Evolutionary conservation across 1,140 invertebrate genomes (phyloP).

Genomic region (Bombus sibiricus): DNA sequence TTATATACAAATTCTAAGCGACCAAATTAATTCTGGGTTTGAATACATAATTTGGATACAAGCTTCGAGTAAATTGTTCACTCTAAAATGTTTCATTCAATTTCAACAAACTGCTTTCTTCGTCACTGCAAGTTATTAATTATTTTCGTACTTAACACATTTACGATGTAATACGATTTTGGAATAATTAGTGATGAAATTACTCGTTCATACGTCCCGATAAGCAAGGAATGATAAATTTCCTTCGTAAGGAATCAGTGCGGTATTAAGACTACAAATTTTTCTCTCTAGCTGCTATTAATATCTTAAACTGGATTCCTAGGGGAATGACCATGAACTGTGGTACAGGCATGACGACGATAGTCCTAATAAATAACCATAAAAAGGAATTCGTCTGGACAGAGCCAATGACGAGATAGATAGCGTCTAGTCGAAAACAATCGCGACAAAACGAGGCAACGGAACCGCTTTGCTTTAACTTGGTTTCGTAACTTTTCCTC

Average conservation of each 20-base stretch:
- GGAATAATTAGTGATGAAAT: neutral
- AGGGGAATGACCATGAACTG: slow-evolving; percentile 12
- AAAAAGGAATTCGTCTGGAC: neutral
- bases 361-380: slow-evolving; percentile 53
- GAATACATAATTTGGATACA: too few species aligned
- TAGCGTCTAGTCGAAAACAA: slow-evolving; percentile 69
- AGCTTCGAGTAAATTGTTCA: too few species aligned
- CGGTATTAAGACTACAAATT: too few species aligned
- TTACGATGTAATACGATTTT: neutral
- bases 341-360: slow-evolving; percentile 26
- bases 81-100: too few species aligned
- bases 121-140: too few species aligned
- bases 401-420: slow-evolving; percentile 49
- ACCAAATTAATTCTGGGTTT: too few species aligned
- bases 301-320: neutral
- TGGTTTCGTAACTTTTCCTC: neutral
- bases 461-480: slow-evolving; percentile 1
- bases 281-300: neutral
- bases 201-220: neutral
- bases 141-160: too few species aligned
- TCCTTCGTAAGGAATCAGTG: neutral
- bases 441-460: slow-evolving; percentile 49
- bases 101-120: too few species aligned
- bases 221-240: neutral
- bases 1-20: too few species aligned